Conservation (phyloP, 1,140 invertebrate genomes). For the Zaprionus africanus region DNA sequence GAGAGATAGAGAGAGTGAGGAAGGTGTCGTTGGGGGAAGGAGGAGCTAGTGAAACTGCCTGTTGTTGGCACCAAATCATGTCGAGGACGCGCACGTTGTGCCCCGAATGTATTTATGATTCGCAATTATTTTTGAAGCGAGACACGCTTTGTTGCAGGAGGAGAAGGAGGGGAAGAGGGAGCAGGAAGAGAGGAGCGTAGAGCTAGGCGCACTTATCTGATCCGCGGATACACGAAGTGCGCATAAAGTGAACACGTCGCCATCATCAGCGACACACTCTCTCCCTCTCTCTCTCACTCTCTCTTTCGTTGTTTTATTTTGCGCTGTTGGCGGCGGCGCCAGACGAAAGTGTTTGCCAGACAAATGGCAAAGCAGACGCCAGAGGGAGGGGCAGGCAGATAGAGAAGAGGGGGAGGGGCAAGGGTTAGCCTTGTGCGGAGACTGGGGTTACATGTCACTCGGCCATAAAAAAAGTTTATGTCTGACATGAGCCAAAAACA, state of each 20-base stretch:
- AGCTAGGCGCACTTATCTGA: slow-evolving; percentile 61
- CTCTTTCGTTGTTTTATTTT: slow-evolving; percentile 38
- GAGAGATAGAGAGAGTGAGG: slow-evolving; percentile 13
- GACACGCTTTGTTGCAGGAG: slow-evolving; percentile 23
- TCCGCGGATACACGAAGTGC: slow-evolving; percentile 67
- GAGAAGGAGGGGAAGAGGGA: not conserved
- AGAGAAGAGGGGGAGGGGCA: not conserved
- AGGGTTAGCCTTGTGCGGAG: slow-evolving; percentile 13
- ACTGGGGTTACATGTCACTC: slow-evolving; percentile 65
- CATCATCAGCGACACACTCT: slow-evolving; percentile 27
- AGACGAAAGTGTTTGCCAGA: slow-evolving; percentile 78
- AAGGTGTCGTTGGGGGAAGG: slow-evolving; percentile 16
- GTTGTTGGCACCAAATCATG: slow-evolving; percentile 68
- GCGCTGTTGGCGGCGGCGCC: slow-evolving; percentile 43
- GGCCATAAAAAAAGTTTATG: slow-evolving; percentile 79
- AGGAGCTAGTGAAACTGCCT: slow-evolving; percentile 35
- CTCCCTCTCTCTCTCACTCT: not conserved
- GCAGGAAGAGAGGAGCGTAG: not conserved
- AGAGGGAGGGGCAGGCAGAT: not conserved
- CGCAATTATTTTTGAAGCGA: slow-evolving; percentile 70
- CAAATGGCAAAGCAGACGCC: slow-evolving; percentile 36
- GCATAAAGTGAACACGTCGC: slow-evolving; percentile 61
- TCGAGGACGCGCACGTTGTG: slow-evolving; percentile 58
- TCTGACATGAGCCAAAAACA: slow-evolving; percentile 82
- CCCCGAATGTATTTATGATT: slow-evolving; percentile 74